Percentiles rank a stretch among this genome's conserved stretches.
These are phyloP conservation scores for Onychomys arenicola DNA, from an alignment of 2,797 vertebrate genomes.

Conservation along the genomic window DNA sequence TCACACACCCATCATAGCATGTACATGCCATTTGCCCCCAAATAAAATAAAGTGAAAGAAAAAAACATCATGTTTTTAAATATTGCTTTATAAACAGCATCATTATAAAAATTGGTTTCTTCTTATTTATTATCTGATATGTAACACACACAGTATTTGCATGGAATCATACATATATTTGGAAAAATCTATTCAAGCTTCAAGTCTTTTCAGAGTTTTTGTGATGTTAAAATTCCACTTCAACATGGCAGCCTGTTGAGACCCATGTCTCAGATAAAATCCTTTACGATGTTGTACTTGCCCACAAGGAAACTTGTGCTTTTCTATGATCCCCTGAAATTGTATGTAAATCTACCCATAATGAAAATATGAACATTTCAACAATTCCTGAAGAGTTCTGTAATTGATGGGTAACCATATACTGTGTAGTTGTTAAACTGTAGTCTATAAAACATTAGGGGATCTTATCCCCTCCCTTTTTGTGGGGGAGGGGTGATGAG, in stretches of 20 bases:
- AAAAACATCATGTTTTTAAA: not conserved
- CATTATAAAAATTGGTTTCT: not conserved
- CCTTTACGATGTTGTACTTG: not conserved
- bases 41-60: not conserved
- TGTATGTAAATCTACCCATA: constrained; percentile 6
- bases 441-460: not conserved
- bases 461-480: not conserved
- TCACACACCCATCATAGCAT: not conserved
- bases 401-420: not conserved
- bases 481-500: not conserved
- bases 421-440: not conserved
- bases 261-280: not conserved
- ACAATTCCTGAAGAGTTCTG: not conserved
- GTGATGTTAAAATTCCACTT: not conserved
- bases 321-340: not conserved
- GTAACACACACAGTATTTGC: not conserved
- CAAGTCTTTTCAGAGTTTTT: not conserved
- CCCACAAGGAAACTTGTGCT: accelerated
- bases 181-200: not conserved
- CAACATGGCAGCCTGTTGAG: not conserved
- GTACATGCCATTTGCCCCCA: too few relatives aligned
- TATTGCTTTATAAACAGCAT: not conserved
- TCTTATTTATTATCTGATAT: not conserved
- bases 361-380: not conserved
- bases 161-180: not conserved